Evolutionary conservation across 2,113 vertebrate genomes (phyloP), one percentile per base, ranked within the genome.

Genomic region (Oryzias curvinotus): DNA sequence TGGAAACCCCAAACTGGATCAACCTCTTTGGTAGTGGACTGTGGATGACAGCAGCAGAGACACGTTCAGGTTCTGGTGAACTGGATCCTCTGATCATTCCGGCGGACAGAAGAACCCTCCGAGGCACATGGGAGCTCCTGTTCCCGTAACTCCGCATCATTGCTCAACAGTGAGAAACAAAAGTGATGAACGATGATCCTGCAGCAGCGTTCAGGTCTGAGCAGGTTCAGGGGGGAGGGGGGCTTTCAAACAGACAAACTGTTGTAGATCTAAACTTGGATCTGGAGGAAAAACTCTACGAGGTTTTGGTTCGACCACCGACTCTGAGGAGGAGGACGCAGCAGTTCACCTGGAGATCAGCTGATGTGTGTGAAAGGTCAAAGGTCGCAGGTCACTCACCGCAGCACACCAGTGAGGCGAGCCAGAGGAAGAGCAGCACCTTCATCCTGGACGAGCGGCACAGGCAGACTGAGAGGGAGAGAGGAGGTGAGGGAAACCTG

Each of bases 361-460:
- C 17, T 14, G 42, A 36, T 14, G 25, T 47, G 53, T 41, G 36
- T 43, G n/a, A 17, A 1, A 55, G 51, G 52, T 77, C 63, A 72
- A 15, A 68, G 75, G 70, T 81, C 15, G 1, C 0, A 51, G 46
- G 49, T 84, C 52, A 81, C 82, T 84, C 69, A 84, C 82, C 82
- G 10, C 30, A 26, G 62, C 65, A 65, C 65, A 58, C 47, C 42
- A 81, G 26, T 41, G 81, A 49, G 44, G 61, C 19, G 4, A 78
- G 10, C 41, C 54, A 77, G 57, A 84, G 64, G 42, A 62, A 47
- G 25, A 79, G 59, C 15, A 43, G 19, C 19, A 47, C 15, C 5
- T 75, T 68, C 82, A 84, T 81, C 72, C 55, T 73, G 75, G 50
- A 60, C 0, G 7, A 60, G 50, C 65, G 71, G 76, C 59, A 49